Base-by-base conservation (phyloP, 2,888 invertebrate genomes). In the Leptinotarsa rubiginosa region DNA sequence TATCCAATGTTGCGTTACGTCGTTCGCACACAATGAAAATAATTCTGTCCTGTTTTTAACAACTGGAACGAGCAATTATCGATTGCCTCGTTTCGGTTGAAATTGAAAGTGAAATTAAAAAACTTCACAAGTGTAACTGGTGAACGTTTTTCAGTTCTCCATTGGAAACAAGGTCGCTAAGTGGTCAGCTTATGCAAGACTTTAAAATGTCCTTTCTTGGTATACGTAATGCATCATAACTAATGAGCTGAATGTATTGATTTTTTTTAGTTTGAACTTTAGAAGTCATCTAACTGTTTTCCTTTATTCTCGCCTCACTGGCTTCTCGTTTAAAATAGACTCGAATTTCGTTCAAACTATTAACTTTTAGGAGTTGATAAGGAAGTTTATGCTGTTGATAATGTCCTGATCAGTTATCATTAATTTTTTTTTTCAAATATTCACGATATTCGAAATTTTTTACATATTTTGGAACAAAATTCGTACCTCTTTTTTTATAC, bases 131-230 rank as follows among this genome's bases (percentile, higher is more conserved):
- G 20, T 12, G 12, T 56, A 56, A 50, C 20, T 10, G 41, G 25
- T 31, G 62, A 62, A 62, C 31, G 62, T 62, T 62, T 62, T 31
- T 62, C 41, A 62, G 16, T 41, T 62, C 62, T 62, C 62, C 62
- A 2, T 62, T 56, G 20, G 25, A 56, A 56, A 62, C 62, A 62
- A 62, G 62, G 62, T 62, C 62, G 13, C 62, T 25, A n/a, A 62
- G 31, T 41, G 62, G 10, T 62, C 62, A 56, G 20, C 54, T 56
- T 18, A 62, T 62, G 62, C 62, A 62, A 62, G 25, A 62, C 31
- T 41, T 62, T 15, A 31, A 31, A 31, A 62, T n/a, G 62, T 31
- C 18, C 15, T 62, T n/a, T 31, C 15, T 62, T 12, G 41, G 25
- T n/a, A 3, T 7, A 16, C 16, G 2, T 62, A 15, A 31, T 56